Conservation (phyloP, 30 jellyfish, hydroid and myxozoan genomes). For the Aurelia sp. region DNA sequence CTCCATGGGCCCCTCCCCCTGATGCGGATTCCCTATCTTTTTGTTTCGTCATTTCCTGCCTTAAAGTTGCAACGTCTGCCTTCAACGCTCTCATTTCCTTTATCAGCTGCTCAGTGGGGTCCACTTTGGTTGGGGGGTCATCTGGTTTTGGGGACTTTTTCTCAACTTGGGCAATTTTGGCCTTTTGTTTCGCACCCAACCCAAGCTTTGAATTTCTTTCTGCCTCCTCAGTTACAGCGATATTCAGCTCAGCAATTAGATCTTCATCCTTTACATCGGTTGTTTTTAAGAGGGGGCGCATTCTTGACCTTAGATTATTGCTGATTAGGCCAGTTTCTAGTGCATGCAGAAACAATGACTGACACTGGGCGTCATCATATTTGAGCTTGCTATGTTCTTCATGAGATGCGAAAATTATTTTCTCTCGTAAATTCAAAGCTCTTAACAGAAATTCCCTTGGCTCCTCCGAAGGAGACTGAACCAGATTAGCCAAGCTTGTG, state of each 20-base stretch:
- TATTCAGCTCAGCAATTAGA: constrained; percentile 3
- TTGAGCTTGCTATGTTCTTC: constrained; percentile 25
- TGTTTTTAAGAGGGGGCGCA: constrained; percentile 31
- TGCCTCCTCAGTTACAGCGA: constrained; percentile 45
- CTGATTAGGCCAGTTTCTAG: constrained; percentile 30
- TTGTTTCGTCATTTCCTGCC: constrained; percentile 16
- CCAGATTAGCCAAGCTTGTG: constrained; percentile 20
- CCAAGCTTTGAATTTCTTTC: constrained; percentile 31
- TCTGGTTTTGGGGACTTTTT: not conserved
- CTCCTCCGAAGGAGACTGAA: constrained; percentile 10
- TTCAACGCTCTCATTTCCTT: constrained; percentile 19
- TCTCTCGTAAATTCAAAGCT: constrained; percentile 10
- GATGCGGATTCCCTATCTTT: not conserved
- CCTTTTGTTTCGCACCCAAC: constrained; percentile 15
- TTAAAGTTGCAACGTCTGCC: constrained; percentile 4
- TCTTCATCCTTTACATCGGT: constrained; percentile 3
- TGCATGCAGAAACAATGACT: constrained; percentile 54
- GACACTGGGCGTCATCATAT: constrained; percentile 27
- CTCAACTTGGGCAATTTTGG: constrained; percentile 22
- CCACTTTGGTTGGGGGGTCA: constrained; percentile 27
- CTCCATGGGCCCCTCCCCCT: constrained; percentile 9
- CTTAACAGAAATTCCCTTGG: constrained; percentile 5
- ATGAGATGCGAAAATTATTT: not conserved
- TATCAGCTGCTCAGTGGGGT: constrained; percentile 9
- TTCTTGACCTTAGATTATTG: constrained; percentile 26